phyloP scores from a whole-genome alignment of 2,113 vertebrate genomes.

The Trogon surrucura region DNA sequence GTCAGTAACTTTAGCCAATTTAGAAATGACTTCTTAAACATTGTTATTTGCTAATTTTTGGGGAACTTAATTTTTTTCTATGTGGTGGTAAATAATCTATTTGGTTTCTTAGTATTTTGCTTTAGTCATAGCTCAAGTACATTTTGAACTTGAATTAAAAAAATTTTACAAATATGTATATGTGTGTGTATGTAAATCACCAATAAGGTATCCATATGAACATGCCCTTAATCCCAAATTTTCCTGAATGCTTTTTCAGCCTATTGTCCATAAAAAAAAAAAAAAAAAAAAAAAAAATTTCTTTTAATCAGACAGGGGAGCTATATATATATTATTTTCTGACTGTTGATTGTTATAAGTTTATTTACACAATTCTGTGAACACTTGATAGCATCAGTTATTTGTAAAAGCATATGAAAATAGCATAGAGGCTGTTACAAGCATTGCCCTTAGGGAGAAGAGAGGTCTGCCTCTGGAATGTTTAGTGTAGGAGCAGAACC shows the following conservation, averaged over 20 bases:
- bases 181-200: background rate
- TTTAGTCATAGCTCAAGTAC: background rate
- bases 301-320: background rate
- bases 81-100: background rate
- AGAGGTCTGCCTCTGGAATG: background rate
- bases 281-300: background rate
- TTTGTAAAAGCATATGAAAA: background rate
- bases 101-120: background rate
- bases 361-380: background rate
- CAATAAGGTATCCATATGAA: background rate
- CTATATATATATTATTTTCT: background rate
- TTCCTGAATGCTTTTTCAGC: background rate
- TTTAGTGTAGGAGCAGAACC: background rate
- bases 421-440: background rate
- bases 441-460: background rate
- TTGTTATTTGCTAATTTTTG: background rate
- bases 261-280: background rate
- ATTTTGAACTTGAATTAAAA: background rate
- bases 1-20: background rate
- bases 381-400: background rate
- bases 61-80: background rate
- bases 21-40: background rate
- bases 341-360: background rate
- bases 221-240: background rate
- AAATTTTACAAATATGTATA: background rate